Evolutionary conservation across 2,888 invertebrate species (phyloP).

Genomic region (Gymnosoma rotundatum): DNA sequence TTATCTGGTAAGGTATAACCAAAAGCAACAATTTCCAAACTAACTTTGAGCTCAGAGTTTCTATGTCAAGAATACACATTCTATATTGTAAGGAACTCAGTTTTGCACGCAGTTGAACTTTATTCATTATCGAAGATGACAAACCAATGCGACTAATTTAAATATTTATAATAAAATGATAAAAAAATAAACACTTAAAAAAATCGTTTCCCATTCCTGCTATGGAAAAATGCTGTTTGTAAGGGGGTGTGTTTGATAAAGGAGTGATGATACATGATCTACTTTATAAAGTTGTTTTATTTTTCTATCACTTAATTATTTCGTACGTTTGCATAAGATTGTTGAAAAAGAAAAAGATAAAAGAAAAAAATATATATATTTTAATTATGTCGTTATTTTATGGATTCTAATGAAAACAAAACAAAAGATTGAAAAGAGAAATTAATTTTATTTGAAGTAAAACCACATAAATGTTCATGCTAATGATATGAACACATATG

Average conservation of each 20-base stretch:
- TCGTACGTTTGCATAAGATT: not conserved
- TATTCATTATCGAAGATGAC: no score
- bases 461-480: conserved; percentile 58
- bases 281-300: conserved; percentile 46
- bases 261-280: conserved; percentile 47
- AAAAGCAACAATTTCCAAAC: no score
- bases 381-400: conserved; percentile 65
- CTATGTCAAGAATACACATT: no score
- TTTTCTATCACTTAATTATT: not conserved
- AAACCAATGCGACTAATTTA: no score
- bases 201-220: not conserved
- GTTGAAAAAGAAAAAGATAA: conserved; percentile 7
- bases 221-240: not conserved
- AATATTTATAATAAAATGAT: not conserved
- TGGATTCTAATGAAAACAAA: conserved; percentile 64
- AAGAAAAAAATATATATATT: conserved; percentile 43
- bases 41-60: no score
- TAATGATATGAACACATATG: conserved; percentile 43
- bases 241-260: not conserved
- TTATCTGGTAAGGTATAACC: no score
- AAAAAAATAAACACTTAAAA: not conserved
- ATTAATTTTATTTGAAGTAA: conserved; percentile 36
- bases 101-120: no score
- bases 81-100: no score
- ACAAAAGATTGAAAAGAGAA: conserved; percentile 57